Evolutionary conservation across 1,140 invertebrate species (phyloP), one percentile per base, ranked within the genome.

Genomic region (Lepidurus packardi): DNA sequence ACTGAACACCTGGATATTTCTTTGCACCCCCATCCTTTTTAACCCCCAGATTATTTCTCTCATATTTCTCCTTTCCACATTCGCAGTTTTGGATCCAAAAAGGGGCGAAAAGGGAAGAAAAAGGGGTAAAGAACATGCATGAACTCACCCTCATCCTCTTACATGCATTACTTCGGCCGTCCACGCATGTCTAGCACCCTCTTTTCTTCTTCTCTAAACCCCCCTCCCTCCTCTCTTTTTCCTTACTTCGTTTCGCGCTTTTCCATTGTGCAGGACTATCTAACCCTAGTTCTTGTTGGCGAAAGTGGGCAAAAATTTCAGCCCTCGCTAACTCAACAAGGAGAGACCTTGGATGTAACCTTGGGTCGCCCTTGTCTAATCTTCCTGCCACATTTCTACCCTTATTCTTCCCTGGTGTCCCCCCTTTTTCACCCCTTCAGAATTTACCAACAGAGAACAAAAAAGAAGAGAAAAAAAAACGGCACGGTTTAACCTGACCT

Each of bases 181-280:
- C 34, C 73, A 73, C 43, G 42, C 65, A 53, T 77, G 34, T 80
- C 73, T 74, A 34, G 53, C 25, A 25, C 13, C 43, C 76, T 45
- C 74, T 73, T 45, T 74, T 81, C 76, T 74, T 81, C 76, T 34
- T 34, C 34, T 34, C 34, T 34, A 34, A 2, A 2, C 34, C 34
- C 34, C 34, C 34, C 34, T 4, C 34, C 9, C 53, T 65, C 21
- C 13, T 44, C 80, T 81, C 53, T 78, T 79, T 79, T 75, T 79
- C 78, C 80, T 77, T 81, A 75, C 80, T 75, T 75, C 80, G 79
- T 82, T 74, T 80, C 74, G 73, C 73, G 53, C 73, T 79, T 73
- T 81, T 73, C 73, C 43, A 76, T 79, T 77, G 76, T 79, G 78
- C 53, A 34, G 34, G 34, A 34, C 3, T 34, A 34, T 34, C 77